Evolutionary conservation across 2,888 invertebrate genomes (phyloP).

Genomic region (Troides oblongomaculatus): DNA sequence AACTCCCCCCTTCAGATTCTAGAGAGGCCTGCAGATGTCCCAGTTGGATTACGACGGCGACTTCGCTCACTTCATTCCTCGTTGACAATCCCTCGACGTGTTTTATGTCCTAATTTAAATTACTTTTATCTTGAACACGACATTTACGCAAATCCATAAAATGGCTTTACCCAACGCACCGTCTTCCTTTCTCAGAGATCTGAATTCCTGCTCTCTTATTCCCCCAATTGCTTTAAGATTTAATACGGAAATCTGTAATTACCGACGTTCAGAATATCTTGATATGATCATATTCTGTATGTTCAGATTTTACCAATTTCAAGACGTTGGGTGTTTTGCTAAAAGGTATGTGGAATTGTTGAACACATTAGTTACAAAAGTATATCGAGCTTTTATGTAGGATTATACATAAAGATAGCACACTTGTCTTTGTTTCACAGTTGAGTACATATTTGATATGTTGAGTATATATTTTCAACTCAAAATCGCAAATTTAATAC

Average conservation of each 20-base stretch:
- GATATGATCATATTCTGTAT: too few relatives aligned
- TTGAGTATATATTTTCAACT: too few relatives aligned
- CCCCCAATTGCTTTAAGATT: background rate
- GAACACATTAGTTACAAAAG: too few relatives aligned
- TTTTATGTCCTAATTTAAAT: conserved; percentile 56
- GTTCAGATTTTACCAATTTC: too few relatives aligned
- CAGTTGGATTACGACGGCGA: conserved; percentile 55
- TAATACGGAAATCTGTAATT: background rate
- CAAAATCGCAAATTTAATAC: too few relatives aligned
- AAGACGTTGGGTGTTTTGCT: too few relatives aligned
- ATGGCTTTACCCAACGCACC: conserved; percentile 46
- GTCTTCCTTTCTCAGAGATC: conserved; percentile 57
- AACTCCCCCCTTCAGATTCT: conserved; percentile 50
- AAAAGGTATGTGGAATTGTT: too few relatives aligned
- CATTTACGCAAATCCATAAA: conserved; percentile 49
- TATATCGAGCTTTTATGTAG: too few relatives aligned
- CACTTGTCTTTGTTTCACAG: too few relatives aligned
- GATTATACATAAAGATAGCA: too few relatives aligned
- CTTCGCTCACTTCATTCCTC: conserved; percentile 52
- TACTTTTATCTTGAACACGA: conserved; percentile 60
- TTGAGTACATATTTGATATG: too few relatives aligned
- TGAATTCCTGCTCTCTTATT: conserved; percentile 39
- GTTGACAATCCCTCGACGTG: conserved; percentile 70
- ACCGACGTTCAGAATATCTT: too few relatives aligned
- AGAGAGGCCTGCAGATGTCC: conserved; percentile 54